Base-by-base conservation (phyloP, 2,113 vertebrate genomes). In the Tenrec ecaudatus region DNA sequence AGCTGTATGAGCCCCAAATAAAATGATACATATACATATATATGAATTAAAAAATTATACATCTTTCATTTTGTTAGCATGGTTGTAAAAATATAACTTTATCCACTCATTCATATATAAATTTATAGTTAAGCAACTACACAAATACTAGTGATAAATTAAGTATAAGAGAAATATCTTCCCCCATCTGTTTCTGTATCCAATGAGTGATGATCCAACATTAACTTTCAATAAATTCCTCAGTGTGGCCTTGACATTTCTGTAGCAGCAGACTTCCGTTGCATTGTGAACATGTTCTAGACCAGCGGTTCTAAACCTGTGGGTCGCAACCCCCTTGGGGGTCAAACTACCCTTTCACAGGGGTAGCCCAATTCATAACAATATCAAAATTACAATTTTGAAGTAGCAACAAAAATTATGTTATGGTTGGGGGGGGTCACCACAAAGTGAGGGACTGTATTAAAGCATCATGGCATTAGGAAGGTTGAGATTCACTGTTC, bases 231-330 rank as follows among this genome's bases (percentile, higher is more conserved):
- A 88, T 68, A 69, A 94, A 88, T 87, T 95, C 66, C 81, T 86
- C 19, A 17, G 82, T 76, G 94, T 95, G 95, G 79, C 84, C 84
- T 75, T 95, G 91, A 57, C 86, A 80, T 95, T 95, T 96, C 95
- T 95, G 27, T 73, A 90, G 20, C 40, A 91, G 64, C 19, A 92
- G 16, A 19, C 43, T 86, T 40, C 66, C 94, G 83, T 31, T 94
- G 95, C 94, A 68, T 33, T 16, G 43, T 90, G 71, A 87, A 57
- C 68, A 93, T 94, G 87, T 92, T 94, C 90, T 95, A 57, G 86
- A 82, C 60, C 31, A 73, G 38, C 94, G 92, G 38, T 47, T 47
- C 43, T 10, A 5, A 47, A 47, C 43, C 43, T 47, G 43, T 47
- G 43, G 43, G 43, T 47, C 10, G 43, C 43, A 47, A 47, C 43